Conservation (phyloP, 1,140 invertebrate genomes). For the fruit fly (Drosophila melanogaster) region Release_6_plus_ISO1_MT NC_004354.4:6651501-6652000, state of each 20-base stretch:
- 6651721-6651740: slow-evolving; percentile 2
- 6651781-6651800: not conserved
- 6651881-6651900: not conserved
- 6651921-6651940: slow-evolving; percentile 12
- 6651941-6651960: not conserved
- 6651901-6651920: slow-evolving; percentile 12
- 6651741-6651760: slow-evolving; percentile 25
- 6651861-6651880: slow-evolving; percentile 16
- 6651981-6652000: not conserved
- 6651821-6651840: slow-evolving; percentile 13
- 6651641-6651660: slow-evolving; percentile 37
- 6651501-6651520: slow-evolving; percentile 51
- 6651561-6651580: slow-evolving; percentile 31
- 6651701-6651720: not conserved
- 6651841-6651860: slow-evolving; percentile 13
- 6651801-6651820: not conserved
- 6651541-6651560: slow-evolving; percentile 25
- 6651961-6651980: slow-evolving; percentile 23
- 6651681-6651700: slow-evolving; percentile 9
- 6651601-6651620: slow-evolving; percentile 16
- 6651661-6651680: slow-evolving; percentile 37
- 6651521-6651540: slow-evolving; percentile 72
- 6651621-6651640: not conserved
- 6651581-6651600: slow-evolving; percentile 64
- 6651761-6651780: slow-evolving; percentile 33